phyloP scores from a whole-genome alignment of 2,797 vertebrate species.

The Pseudochromis fuscus region DNA sequence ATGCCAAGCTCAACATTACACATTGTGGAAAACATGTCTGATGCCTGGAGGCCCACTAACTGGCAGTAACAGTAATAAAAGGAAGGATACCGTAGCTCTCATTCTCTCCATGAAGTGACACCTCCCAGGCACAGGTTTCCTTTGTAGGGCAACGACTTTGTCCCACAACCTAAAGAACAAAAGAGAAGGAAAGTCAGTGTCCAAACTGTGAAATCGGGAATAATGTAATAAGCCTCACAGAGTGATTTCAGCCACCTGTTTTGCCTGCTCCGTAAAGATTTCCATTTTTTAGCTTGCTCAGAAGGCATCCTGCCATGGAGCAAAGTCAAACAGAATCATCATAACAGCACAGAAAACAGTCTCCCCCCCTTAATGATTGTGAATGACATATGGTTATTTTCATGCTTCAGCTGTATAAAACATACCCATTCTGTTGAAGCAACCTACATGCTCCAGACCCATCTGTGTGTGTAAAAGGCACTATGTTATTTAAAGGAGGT shows the following conservation, averaged over 20 bases:
- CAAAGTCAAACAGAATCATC: conserved; percentile 38
- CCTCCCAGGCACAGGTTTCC: conserved; percentile 75
- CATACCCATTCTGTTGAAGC: conserved; percentile 55
- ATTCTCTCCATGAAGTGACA: conserved; percentile 81
- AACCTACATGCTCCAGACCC: conserved; percentile 20
- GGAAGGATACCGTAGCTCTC: conserved; percentile 78
- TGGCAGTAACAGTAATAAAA: conserved; percentile 25
- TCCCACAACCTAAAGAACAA: conserved; percentile 82
- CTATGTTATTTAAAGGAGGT: conserved; percentile 20
- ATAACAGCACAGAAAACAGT: conserved; percentile 1
- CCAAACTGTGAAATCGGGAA: neutral
- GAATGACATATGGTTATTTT: neutral
- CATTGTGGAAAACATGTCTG: conserved; percentile 31
- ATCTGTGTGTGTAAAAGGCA: conserved; percentile 17
- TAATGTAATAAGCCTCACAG: neutral
- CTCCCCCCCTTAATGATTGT: neutral
- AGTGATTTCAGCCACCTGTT: conserved; percentile 71
- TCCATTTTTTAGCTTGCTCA: conserved; percentile 75
- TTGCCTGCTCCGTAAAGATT: conserved; percentile 68
- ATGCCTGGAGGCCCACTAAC: conserved; percentile 14
- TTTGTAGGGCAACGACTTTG: conserved; percentile 68
- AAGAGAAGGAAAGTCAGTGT: conserved; percentile 3
- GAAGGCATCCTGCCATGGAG: conserved; percentile 57
- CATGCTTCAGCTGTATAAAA: conserved; percentile 1
- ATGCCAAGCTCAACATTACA: conserved; percentile 9